Percentiles rank a stretch among this genome's conserved stretches.
These are phyloP conservation scores for Erythrolamprus reginae DNA, from an alignment of 2,113 vertebrate species.

Conservation along the genomic window DNA sequence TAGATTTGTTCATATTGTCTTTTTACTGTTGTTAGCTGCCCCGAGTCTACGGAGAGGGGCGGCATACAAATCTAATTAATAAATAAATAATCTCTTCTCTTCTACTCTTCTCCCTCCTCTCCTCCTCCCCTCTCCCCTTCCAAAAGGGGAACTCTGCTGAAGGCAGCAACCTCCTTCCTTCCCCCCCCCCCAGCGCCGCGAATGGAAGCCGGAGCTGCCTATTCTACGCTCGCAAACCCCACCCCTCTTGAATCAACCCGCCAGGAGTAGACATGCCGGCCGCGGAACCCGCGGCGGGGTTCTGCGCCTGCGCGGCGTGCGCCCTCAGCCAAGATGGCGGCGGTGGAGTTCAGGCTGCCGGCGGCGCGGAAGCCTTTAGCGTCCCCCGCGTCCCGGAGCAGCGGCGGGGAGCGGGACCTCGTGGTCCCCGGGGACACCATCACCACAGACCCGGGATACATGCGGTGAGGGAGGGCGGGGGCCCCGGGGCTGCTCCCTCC, in stretches of 20 bases:
- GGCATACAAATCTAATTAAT: too few relatives aligned
- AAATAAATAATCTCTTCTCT: too few relatives aligned
- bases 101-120: too few relatives aligned
- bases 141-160: too few relatives aligned
- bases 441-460: slow-evolving; percentile 91
- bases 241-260: not conserved
- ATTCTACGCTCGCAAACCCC: too few relatives aligned
- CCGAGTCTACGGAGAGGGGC: too few relatives aligned
- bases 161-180: too few relatives aligned
- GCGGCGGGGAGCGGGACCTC: slow-evolving; percentile 69
- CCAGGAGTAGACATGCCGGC: slow-evolving; percentile 24
- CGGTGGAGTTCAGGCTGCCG: slow-evolving; percentile 78
- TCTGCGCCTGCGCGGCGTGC: accelerated
- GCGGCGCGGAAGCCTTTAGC: slow-evolving; percentile 56
- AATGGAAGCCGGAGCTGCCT: not conserved
- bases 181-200: not conserved
- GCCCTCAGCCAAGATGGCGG: slow-evolving; percentile 77
- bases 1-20: too few relatives aligned
- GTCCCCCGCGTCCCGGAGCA: slow-evolving; percentile 24
- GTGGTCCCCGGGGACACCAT: slow-evolving; percentile 93
- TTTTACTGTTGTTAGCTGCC: too few relatives aligned
- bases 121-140: too few relatives aligned
- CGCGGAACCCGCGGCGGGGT: accelerated
- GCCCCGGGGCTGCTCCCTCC: too few relatives aligned
- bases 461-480: slow-evolving; percentile 77